These are phyloP conservation scores for Torymus tubicola DNA, from an alignment of 2,888 invertebrate genomes.

Conservation along the genomic window DNA sequence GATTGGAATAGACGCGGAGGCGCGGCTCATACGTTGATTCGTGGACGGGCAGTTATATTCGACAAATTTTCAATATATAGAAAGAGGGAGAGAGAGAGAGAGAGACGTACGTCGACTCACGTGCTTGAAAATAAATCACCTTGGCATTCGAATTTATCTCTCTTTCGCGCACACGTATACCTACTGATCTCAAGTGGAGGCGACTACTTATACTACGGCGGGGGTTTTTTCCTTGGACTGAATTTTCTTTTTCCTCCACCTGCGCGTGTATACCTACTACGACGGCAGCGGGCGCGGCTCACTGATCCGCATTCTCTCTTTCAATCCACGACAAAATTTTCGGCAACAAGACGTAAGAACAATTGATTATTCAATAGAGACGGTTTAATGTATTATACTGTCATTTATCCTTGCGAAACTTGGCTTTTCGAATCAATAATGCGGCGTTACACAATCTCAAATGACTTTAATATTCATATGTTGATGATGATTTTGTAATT, in stretches of 20 bases:
- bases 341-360: too few species aligned
- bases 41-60: neutral
- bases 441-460: conserved; percentile 32
- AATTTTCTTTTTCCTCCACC: conserved; percentile 26
- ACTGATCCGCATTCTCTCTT: too few species aligned
- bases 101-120: conserved; percentile 32
- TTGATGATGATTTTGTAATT: conserved; percentile 23
- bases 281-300: too few species aligned
- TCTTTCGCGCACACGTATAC: neutral
- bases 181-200: too few species aligned
- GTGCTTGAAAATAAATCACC: conserved; percentile 58
- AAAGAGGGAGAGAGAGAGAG: neutral
- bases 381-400: too few species aligned
- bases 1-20: neutral
- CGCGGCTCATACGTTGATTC: neutral
- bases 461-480: conserved; percentile 17
- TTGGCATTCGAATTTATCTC: conserved; percentile 56
- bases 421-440: conserved; percentile 15
- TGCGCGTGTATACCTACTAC: neutral
- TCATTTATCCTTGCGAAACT: neutral
- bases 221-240: conserved; percentile 48
- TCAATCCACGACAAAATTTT: too few species aligned
- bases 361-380: too few species aligned
- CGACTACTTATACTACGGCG: too few species aligned
- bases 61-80: conserved; percentile 2